These are phyloP conservation scores for Philypnodon macrostomus DNA, from an alignment of 2,797 vertebrate species.

Conservation along the genomic window DNA sequence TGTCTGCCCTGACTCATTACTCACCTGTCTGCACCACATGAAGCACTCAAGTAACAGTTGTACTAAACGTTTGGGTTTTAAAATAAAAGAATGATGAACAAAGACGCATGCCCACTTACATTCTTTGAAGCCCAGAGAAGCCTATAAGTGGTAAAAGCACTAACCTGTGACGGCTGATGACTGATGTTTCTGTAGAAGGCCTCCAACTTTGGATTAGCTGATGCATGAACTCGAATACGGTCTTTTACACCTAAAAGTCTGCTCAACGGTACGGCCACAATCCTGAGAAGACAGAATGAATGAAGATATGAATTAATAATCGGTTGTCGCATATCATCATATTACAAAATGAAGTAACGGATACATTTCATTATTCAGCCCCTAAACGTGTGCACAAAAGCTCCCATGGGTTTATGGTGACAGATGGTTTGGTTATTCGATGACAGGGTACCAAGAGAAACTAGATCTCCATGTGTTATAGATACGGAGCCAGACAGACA, in stretches of 20 bases:
- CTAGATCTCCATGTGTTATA: conserved; percentile 37
- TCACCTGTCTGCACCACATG: too few relatives aligned
- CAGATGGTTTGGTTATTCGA: conserved; percentile 33
- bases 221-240: conserved; percentile 58
- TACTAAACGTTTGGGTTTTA: too few relatives aligned
- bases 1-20: too few relatives aligned
- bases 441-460: conserved; percentile 47
- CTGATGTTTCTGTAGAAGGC: conserved; percentile 70
- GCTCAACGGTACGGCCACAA: conserved; percentile 82
- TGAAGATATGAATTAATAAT: conserved; percentile 1
- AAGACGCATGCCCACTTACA: too few relatives aligned
- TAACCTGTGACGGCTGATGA: conserved; percentile 75
- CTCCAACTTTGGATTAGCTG: conserved; percentile 75
- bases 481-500: conserved; percentile 18
- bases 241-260: conserved; percentile 80
- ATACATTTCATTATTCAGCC: too few relatives aligned
- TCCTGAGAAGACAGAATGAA: conserved; percentile 62
- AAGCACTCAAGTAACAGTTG: too few relatives aligned
- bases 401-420: conserved; percentile 30
- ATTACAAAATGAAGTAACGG: too few relatives aligned
- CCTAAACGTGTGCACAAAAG: too few relatives aligned
- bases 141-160: too few relatives aligned
- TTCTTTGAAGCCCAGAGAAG: too few relatives aligned
- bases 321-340: too few relatives aligned
- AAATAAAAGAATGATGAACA: too few relatives aligned